phyloP scores from a whole-genome alignment of 2,113 vertebrate species.

The Oryzias celebensis region DNA sequence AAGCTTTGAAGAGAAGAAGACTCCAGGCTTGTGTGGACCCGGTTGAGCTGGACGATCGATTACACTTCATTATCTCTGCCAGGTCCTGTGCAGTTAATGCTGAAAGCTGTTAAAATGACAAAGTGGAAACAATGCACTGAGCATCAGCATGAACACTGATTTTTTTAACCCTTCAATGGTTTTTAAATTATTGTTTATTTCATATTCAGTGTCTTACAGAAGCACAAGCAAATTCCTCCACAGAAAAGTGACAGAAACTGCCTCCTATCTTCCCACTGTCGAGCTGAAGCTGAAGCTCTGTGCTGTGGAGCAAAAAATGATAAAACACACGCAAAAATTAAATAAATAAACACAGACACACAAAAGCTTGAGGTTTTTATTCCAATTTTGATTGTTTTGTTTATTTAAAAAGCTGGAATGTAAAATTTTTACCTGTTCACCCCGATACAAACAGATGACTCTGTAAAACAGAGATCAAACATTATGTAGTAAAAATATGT shows the following conservation, averaged over 20 bases:
- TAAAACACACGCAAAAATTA: too few relatives aligned
- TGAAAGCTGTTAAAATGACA: constrained; percentile 26
- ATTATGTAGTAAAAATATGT: background rate
- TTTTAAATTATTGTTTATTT: background rate
- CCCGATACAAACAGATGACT: constrained; percentile 51
- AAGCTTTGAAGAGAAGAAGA: constrained; percentile 61
- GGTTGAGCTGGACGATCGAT: constrained; percentile 13
- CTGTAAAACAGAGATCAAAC: constrained; percentile 42
- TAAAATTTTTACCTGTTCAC: constrained; percentile 64
- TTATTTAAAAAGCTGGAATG: background rate
- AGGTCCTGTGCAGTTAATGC: constrained; percentile 36
- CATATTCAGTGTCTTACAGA: constrained; percentile 42
- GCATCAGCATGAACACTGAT: background rate
- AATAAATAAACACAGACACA: background rate
- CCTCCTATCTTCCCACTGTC: background rate
- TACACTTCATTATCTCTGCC: constrained; percentile 38
- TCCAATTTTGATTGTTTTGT: background rate
- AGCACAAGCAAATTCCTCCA: constrained; percentile 68
- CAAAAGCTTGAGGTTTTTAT: background rate
- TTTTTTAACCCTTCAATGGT: background rate
- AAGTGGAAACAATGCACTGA: too few relatives aligned
- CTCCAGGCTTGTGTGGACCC: constrained; percentile 54
- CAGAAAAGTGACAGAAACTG: constrained; percentile 56
- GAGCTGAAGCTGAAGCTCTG: constrained; percentile 41
- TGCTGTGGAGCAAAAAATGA: constrained; percentile 47